Percentiles rank a stretch among this genome's conserved stretches.
These are phyloP conservation scores for Petroica traversi DNA, from an alignment of 2,113 vertebrate genomes.

Conservation along the genomic window DNA sequence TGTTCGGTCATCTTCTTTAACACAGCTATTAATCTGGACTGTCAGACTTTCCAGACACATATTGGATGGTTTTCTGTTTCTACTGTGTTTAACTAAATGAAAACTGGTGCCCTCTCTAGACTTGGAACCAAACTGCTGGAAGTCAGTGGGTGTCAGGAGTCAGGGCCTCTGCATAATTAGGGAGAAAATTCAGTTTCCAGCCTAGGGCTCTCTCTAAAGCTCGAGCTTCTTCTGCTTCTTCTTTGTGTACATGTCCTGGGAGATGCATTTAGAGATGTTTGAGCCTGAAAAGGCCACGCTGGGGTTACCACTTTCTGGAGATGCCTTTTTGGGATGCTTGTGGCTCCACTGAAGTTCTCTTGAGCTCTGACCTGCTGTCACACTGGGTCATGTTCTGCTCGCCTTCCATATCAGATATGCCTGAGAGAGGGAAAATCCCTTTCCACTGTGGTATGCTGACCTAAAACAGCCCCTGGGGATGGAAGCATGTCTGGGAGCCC, in stretches of 20 bases:
- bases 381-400: rapidly evolving
- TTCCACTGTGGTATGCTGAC: background rate
- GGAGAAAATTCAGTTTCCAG: background rate
- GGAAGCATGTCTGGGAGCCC: background rate
- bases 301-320: background rate
- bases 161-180: background rate
- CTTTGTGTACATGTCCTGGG: background rate
- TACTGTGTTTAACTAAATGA: background rate
- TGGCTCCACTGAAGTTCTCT: background rate
- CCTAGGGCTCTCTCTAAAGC: background rate
- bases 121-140: background rate
- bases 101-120: background rate
- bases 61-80: background rate
- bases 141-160: background rate
- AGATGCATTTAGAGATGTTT: background rate
- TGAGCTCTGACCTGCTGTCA: background rate
- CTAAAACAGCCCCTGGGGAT: background rate
- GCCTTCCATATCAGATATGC: background rate
- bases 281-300: background rate
- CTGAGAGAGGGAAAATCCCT: background rate
- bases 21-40: background rate
- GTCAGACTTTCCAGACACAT: background rate
- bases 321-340: background rate
- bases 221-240: background rate
- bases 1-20: background rate